Conservation (phyloP, 2,797 vertebrate species). For the Enteromius argenteus region DNA sequence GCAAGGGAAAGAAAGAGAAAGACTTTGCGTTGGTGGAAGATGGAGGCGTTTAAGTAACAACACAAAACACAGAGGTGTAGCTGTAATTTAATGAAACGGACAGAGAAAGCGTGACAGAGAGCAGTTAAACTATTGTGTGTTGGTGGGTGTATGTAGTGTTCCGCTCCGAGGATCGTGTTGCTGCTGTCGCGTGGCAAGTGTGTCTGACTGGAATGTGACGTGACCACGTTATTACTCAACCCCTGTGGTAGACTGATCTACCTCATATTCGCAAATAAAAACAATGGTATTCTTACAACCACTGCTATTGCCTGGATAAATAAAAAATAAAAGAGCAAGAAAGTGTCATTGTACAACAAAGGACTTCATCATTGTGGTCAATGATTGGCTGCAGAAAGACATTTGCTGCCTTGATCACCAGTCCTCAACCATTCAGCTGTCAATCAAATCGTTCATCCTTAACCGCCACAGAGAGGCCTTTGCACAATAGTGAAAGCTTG, state of each 20-base stretch:
- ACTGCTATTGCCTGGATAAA: neutral
- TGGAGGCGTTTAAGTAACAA: conserved; percentile 1
- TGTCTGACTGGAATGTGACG: conserved; percentile 54
- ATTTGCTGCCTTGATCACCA: conserved; percentile 23
- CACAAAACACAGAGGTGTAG: neutral
- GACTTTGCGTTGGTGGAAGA: conserved; percentile 6
- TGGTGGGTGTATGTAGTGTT: conserved; percentile 42
- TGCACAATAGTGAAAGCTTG: conserved; percentile 6
- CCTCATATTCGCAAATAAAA: conserved; percentile 33
- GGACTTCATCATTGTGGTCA: neutral
- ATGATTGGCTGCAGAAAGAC: conserved; percentile 4
- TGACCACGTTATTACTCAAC: conserved; percentile 56
- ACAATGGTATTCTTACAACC: conserved; percentile 13
- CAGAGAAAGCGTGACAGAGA: conserved; percentile 32
- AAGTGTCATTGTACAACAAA: neutral
- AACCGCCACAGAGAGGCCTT: conserved; percentile 30
- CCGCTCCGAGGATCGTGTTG: conserved; percentile 53
- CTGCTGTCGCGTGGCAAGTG: conserved; percentile 60
- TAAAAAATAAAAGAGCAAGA: neutral
- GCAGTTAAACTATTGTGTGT: conserved; percentile 39
- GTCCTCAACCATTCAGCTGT: conserved; percentile 43
- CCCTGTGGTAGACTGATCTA: conserved; percentile 34
- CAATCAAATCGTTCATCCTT: conserved; percentile 46
- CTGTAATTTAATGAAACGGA: conserved; percentile 17
- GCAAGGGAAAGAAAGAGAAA: conserved; percentile 25